Conservation (phyloP, 1,140 invertebrate species). For the Chrysoperla carnea region DNA sequence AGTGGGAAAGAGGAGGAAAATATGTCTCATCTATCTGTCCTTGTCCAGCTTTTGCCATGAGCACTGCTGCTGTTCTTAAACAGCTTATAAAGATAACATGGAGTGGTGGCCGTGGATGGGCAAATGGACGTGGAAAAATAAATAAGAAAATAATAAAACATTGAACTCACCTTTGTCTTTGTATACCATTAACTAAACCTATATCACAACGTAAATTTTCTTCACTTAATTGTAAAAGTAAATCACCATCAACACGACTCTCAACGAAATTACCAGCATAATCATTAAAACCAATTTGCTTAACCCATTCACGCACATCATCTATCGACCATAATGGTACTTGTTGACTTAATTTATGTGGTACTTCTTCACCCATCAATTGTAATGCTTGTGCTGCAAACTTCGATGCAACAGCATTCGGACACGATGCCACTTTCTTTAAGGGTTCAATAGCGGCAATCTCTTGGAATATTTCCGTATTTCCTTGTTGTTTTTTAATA, state of each 20-base stretch:
- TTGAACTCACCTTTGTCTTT: conserved; percentile 51
- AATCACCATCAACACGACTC: conserved; percentile 93
- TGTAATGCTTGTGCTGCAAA: conserved; percentile 91
- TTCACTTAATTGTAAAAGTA: conserved; percentile 83
- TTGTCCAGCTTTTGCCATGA: no score
- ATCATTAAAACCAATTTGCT: conserved; percentile 87
- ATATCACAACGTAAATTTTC: conserved; percentile 86
- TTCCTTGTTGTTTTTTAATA: conserved; percentile 92
- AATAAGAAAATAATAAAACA: conserved; percentile 3
- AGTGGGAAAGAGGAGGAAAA: no score
- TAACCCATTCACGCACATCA: conserved; percentile 96
- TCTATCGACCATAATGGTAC: conserved; percentile 93
- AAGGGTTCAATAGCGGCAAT: conserved; percentile 91
- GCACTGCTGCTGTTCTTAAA: no score
- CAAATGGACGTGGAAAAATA: no score
- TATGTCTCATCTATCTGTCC: no score
- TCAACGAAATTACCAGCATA: conserved; percentile 71
- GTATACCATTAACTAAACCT: conserved; percentile 83
- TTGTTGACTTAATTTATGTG: conserved; percentile 94
- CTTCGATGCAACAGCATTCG: conserved; percentile 93
- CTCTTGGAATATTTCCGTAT: conserved; percentile 83
- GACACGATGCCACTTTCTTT: conserved; percentile 92
- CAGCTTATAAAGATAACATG: no score
- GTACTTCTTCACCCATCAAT: conserved; percentile 90
- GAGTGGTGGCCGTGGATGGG: no score